Evolutionary conservation across 2,797 vertebrate genomes (phyloP).

Genomic region (Molossus molossus): DNA sequence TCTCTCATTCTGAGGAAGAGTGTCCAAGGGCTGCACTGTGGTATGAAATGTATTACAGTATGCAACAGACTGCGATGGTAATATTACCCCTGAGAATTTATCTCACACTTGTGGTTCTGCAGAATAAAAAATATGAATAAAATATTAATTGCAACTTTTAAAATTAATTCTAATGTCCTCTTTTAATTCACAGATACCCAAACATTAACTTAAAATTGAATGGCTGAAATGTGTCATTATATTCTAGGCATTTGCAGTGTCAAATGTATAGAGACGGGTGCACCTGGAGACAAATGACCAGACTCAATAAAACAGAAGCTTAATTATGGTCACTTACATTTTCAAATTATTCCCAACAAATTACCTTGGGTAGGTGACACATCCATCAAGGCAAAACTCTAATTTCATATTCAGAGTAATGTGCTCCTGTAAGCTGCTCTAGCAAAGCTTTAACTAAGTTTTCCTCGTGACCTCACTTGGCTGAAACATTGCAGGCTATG

Average conservation of each 20-base stretch:
- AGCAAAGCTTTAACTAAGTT: constrained; percentile 78
- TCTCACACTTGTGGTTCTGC: neutral
- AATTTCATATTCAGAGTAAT: constrained; percentile 78
- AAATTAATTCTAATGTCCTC: neutral
- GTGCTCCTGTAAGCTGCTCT: constrained; percentile 74
- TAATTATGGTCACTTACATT: constrained; percentile 70
- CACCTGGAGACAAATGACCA: constrained; percentile 54
- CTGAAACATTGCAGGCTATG: constrained; percentile 71
- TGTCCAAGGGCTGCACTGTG: neutral
- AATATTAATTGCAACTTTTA: neutral
- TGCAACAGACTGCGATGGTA: neutral
- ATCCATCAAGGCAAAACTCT: constrained; percentile 74
- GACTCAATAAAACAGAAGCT: constrained; percentile 65
- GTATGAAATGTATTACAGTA: neutral
- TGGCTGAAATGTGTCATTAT: constrained; percentile 27
- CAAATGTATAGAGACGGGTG: neutral
- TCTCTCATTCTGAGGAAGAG: neutral
- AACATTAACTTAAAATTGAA: constrained; percentile 17
- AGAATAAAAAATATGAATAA: neutral
- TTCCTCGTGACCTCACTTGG: constrained; percentile 77
- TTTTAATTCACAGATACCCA: constrained; percentile 48
- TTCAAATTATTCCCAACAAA: constrained; percentile 77
- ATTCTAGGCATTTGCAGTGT: neutral
- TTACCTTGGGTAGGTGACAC: constrained; percentile 64
- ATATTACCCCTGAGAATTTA: neutral